Base-by-base conservation (phyloP, 2,888 invertebrate species). In the Eledona agricola region DNA sequence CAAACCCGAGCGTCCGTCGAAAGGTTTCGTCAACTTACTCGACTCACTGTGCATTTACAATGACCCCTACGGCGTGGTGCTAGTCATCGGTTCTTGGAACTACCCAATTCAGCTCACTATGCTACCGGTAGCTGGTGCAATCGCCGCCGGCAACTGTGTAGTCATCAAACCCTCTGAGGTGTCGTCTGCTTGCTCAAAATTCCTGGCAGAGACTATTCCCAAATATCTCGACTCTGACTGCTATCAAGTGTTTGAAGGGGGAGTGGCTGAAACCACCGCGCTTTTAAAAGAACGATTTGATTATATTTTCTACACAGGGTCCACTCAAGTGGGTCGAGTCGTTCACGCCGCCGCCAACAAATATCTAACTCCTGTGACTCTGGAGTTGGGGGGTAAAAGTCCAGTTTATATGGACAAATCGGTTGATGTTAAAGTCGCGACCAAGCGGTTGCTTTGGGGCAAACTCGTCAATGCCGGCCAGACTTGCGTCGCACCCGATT, bases 401-500 rank as follows among this genome's bases (percentile, higher is more conserved):
- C 97, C 97, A 0, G 90, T 90, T 1, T 95, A 90, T 74, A 82
- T 97, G 53, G 96, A 96, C 76, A 86, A 83, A 61, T 83, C 89
- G 2, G 89, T 83, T 0, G 87, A 97, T 73, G 75, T 96, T 26
- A 79, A 81, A 9, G 79, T 89, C 1, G 86, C 93, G 0, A 86
- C 85, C 0, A 89, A 86, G 67, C 83, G 98, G 17, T 80, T 98
- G 6, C 76, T 95, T 2, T 98, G 97, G 97, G 97, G 96, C 10
- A 98, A 98, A 79, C 86, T 86, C 64, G 83, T 90, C 52, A 98
- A 98, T 77, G 82, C 80, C 4, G 96, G 97, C 0, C 96, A 97
- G 78, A 96, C 95, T 0, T 97, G 97, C 76, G 90, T 97, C 57
- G 95, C 96, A 0, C 96, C 96, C 0, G 96, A 97, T 78, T 97